These are phyloP conservation scores for Tokudaia tokunoshimensis DNA, from an alignment of 2,797 vertebrate species.

Conservation along the genomic window DNA sequence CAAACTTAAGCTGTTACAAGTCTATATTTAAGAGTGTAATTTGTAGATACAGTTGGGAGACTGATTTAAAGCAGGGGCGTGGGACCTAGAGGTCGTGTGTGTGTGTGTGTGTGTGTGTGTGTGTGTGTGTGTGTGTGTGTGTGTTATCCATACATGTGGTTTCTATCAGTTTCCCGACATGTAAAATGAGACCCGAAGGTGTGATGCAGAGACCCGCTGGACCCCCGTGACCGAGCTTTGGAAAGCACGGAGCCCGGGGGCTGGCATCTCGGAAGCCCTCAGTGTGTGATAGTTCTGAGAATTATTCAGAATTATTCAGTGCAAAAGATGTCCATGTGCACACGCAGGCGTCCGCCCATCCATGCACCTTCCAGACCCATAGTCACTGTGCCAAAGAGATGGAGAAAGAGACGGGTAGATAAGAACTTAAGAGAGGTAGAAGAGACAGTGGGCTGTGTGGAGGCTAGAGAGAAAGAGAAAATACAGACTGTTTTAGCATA, in stretches of 20 bases:
- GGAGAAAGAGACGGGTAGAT: slow-evolving; percentile 21
- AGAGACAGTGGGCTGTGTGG: not conserved
- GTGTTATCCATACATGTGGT: not conserved
- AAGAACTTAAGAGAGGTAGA: not conserved
- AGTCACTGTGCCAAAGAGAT: not conserved
- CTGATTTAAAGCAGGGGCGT: not conserved
- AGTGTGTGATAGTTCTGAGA: not conserved
- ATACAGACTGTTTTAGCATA: not conserved
- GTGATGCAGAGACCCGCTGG: not conserved
- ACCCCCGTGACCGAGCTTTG: not conserved
- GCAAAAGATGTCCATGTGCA: not conserved
- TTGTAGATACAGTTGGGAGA: not conserved
- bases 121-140: not conserved
- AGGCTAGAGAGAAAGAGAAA: not conserved
- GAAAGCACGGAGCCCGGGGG: not conserved
- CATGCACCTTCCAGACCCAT: not conserved
- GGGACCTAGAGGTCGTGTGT: not conserved
- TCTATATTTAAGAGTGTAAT: not conserved
- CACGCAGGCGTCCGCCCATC: not conserved
- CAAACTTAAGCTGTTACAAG: not conserved
- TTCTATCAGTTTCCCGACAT: slow-evolving; percentile 30
- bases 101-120: not conserved
- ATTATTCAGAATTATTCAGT: not conserved
- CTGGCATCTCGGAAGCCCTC: not conserved
- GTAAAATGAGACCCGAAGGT: not conserved